Conservation (phyloP, 2,797 vertebrate species). For the Gadopsis bispinosus region DNA sequence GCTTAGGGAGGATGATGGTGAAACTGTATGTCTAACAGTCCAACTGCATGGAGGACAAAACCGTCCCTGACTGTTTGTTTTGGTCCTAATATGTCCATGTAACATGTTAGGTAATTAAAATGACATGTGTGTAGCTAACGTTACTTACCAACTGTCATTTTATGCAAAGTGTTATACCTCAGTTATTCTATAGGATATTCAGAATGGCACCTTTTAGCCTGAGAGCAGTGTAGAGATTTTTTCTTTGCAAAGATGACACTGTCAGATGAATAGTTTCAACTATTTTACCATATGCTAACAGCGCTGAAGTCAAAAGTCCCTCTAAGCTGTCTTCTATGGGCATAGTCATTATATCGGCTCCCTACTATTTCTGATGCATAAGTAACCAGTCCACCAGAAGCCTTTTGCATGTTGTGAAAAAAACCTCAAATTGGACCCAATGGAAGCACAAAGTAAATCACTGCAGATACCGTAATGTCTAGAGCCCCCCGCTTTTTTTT, state of each 20-base stretch:
- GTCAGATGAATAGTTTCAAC: slow-evolving; percentile 32
- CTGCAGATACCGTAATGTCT: slow-evolving; percentile 43
- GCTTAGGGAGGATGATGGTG: neutral
- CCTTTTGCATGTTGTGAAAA: slow-evolving; percentile 47
- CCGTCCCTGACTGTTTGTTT: no score
- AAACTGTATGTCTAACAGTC: neutral
- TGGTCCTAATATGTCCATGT: neutral
- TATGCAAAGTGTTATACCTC: neutral
- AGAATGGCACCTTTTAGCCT: neutral
- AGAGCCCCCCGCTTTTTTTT: slow-evolving; percentile 7
- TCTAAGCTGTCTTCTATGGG: slow-evolving; percentile 27
- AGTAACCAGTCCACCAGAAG: slow-evolving; percentile 51
- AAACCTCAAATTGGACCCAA: slow-evolving; percentile 69
- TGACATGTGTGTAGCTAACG: neutral
- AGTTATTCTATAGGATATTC: neutral
- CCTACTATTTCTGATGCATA: slow-evolving; percentile 57
- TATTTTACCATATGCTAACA: slow-evolving; percentile 46
- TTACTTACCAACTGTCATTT: neutral
- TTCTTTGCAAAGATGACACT: slow-evolving; percentile 10
- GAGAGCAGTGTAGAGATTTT: neutral
- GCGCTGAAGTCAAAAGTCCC: slow-evolving; percentile 18
- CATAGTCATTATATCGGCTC: slow-evolving; percentile 58
- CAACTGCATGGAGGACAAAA: neutral
- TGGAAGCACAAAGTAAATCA: slow-evolving; percentile 67
- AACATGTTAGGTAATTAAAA: slow-evolving; percentile 2